Conservation (phyloP, 2,113 vertebrate genomes). For the Brachypteracias leptosomus region DNA sequence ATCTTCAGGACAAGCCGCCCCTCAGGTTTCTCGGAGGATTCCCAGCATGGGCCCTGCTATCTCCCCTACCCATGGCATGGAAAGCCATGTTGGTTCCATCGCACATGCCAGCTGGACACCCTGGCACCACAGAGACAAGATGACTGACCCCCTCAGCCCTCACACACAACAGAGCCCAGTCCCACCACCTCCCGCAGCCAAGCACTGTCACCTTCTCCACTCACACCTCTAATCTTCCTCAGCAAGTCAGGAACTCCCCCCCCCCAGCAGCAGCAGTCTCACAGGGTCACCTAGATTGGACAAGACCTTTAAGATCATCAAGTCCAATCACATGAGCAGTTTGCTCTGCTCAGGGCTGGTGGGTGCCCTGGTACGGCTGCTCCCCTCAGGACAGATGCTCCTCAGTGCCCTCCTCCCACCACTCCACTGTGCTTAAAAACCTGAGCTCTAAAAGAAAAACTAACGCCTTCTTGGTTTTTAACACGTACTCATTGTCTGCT, state of each 20-base stretch:
- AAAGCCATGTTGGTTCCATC: background rate
- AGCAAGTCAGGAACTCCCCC: background rate
- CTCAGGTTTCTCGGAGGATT: background rate
- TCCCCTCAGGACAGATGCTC: rapidly evolving
- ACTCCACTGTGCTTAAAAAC: rapidly evolving
- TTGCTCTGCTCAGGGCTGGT: background rate
- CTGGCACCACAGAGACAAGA: background rate
- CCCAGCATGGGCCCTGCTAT: background rate
- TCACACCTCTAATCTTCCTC: background rate
- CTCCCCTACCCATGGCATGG: background rate
- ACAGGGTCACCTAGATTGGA: no score
- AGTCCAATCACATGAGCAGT: background rate
- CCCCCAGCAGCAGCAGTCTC: background rate
- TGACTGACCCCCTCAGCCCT: background rate
- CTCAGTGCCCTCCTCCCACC: rapidly evolving
- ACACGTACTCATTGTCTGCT: background rate
- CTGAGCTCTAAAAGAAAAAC: background rate
- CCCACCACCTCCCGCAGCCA: rapidly evolving
- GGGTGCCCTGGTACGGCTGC: background rate
- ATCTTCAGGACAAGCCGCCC: background rate
- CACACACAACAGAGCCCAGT: background rate
- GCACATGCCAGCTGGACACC: rapidly evolving
- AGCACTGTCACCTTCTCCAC: rapidly evolving
- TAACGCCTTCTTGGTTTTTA: background rate
- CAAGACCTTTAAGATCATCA: no score